phyloP scores from a whole-genome alignment of 2,113 vertebrate species.

The Sorex fumeus region DNA sequence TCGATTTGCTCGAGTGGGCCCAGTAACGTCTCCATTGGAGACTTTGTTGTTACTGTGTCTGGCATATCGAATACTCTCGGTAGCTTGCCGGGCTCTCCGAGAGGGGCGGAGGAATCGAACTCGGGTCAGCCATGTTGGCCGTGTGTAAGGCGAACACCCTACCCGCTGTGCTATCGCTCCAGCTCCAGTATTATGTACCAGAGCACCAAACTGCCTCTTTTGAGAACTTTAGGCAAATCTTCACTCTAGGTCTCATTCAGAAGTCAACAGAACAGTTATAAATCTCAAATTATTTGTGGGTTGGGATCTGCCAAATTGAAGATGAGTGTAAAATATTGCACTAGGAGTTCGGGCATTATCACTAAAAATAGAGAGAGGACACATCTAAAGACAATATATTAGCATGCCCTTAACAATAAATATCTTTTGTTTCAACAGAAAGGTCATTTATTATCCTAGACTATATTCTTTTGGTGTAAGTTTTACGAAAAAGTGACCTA shows the following conservation, averaged over 20 bases:
- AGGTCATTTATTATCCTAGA: conserved; percentile 23
- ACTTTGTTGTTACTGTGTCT: no score
- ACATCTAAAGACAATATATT: background rate
- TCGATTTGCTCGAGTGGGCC: no score
- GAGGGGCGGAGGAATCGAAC: no score
- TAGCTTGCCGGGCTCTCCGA: no score
- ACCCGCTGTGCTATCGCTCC: no score
- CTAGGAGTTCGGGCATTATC: background rate
- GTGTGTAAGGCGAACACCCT: no score
- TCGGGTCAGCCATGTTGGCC: no score
- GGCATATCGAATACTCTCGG: no score
- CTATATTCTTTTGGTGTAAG: background rate
- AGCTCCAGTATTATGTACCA: background rate
- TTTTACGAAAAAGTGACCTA: background rate
- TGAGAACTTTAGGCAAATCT: conserved; percentile 44
- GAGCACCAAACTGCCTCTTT: conserved; percentile 11
- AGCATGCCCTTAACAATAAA: conserved; percentile 2
- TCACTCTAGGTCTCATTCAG: conserved; percentile 20
- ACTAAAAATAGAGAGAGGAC: conserved; percentile 36
- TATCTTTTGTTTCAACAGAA: conserved; percentile 34
- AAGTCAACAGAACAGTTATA: conserved; percentile 22
- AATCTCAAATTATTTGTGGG: conserved; percentile 18
- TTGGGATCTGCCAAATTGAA: background rate
- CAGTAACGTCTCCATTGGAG: no score
- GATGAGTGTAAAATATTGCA: background rate